phyloP scores from a whole-genome alignment of 2,888 invertebrate genomes.

The Encarsia formosa region DNA sequence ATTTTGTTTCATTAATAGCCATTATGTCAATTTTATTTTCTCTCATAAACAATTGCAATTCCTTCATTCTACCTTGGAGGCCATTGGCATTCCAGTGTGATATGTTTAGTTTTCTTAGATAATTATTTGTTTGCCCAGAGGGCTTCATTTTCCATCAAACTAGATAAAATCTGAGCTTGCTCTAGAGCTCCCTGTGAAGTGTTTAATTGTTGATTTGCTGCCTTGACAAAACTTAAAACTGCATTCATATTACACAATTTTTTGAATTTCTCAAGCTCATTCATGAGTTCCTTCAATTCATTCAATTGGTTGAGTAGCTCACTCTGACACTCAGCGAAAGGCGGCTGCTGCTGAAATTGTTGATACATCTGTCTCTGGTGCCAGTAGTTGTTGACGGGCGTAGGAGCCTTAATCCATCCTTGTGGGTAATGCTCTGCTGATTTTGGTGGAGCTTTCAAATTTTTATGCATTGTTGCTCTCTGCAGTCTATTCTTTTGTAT shows the following conservation, averaged over 20 bases:
- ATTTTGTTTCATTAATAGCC: slow-evolving; percentile 24
- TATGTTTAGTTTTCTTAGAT: slow-evolving; percentile 17
- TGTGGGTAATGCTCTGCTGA: too few relatives aligned
- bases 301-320: neutral
- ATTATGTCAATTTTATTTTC: slow-evolving; percentile 17
- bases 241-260: neutral
- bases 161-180: neutral
- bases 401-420: neutral
- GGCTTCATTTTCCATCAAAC: neutral
- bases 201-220: neutral
- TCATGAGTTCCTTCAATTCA: neutral
- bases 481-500: slow-evolving; percentile 7
- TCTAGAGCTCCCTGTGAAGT: neutral
- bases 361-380: too few relatives aligned
- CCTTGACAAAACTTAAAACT: neutral
- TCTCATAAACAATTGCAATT: slow-evolving; percentile 20
- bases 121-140: neutral
- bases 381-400: neutral
- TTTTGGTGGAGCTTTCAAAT: too few relatives aligned
- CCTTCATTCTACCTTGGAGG: slow-evolving; percentile 20
- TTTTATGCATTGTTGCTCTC: too few relatives aligned
- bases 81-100: slow-evolving; percentile 33
- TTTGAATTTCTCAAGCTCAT: neutral
- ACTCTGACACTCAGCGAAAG: too few relatives aligned
- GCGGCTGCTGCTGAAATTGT: too few relatives aligned